Evolutionary conservation across 1,140 invertebrate species (phyloP).

Genomic region (Drosophila quadrilineata): DNA sequence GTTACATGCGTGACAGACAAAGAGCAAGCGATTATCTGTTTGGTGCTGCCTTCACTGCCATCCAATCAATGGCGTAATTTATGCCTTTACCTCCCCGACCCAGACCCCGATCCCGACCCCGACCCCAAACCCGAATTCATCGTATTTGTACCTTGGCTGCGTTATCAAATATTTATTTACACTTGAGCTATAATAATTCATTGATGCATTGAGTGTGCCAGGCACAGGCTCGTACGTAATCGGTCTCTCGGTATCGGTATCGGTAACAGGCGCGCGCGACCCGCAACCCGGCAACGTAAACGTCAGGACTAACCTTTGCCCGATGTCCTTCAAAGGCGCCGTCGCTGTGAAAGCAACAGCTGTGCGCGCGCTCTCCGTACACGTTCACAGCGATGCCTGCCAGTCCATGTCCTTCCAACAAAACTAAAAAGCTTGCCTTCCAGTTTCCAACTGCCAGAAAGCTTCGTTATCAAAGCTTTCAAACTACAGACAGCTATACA

Average conservation of each 20-base stretch:
- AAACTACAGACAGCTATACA: constrained; percentile 2
- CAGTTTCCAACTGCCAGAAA: constrained; percentile 62
- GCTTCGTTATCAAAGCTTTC: constrained; percentile 64
- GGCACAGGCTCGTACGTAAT: constrained; percentile 63
- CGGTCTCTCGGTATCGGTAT: constrained; percentile 51
- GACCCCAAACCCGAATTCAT: background rate
- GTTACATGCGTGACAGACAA: background rate
- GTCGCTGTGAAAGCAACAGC: constrained; percentile 77
- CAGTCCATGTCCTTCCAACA: constrained; percentile 19
- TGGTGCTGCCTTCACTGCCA: constrained; percentile 30
- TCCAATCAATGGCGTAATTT: constrained; percentile 70
- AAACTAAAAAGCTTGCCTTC: constrained; percentile 36
- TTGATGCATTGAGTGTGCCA: constrained; percentile 70
- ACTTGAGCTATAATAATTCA: constrained; percentile 77
- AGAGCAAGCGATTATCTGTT: constrained; percentile 25
- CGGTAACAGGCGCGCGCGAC: constrained; percentile 54
- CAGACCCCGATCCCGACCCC: background rate
- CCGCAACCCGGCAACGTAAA: constrained; percentile 78
- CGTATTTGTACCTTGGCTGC: constrained; percentile 31
- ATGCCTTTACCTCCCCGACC: constrained; percentile 47
- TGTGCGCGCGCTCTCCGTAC: constrained; percentile 58
- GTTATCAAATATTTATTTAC: constrained; percentile 78
- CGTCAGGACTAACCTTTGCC: constrained; percentile 76
- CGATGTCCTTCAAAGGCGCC: constrained; percentile 76
- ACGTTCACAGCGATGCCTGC: background rate